Base-by-base conservation (phyloP, 2,888 invertebrate genomes). In the Actias luna region DNA sequence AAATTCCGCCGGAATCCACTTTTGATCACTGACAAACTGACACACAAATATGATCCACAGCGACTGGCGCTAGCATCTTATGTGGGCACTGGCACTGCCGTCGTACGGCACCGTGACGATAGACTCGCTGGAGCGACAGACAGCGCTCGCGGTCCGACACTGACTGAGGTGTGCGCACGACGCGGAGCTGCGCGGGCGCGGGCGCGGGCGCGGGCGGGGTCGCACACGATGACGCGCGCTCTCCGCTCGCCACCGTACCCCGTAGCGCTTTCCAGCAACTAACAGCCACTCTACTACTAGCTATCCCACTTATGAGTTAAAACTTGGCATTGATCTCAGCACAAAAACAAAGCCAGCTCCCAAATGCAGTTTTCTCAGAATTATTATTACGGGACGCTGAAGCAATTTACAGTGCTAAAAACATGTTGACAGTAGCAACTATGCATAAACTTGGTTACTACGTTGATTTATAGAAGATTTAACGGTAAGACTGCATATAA, bases 1-100 rank as follows among this genome's bases (percentile, higher is more conserved):
- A 92, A 63, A 91, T 82, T 82, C 88, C 86, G 79, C 90, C 90
- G 89, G 91, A 89, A 92, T 92, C 92, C 92, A 92, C 91, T 87
- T 88, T 84, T 87, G 82, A 71, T 77, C 91, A 92, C 89, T 87
- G 80, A 69, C 72, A 76, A 85, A 88, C 83, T 79, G 77, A 80
- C 77, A 80, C 89, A 90, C 89, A 82, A 86, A 86, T 82, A 79
- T 73, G 76, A 88, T 85, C 77, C 90, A 89, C 87, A 86, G 87
- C 85, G 85, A 72, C 71, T 75, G 74, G 80, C 86, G 87, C 87
- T 81, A 88, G 82, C 92, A 92, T 92, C 85, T 86, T 88, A 88
- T 83, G 84, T 82, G 76, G 78, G 69, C 85, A 87, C 89, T 84
- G 77, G 70, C 76, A 77, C 77, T 73, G 80, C 76, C 84, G 83